These are phyloP conservation scores for Penaeus chinensis DNA, from an alignment of 1,140 invertebrate genomes.

Conservation along the genomic window DNA sequence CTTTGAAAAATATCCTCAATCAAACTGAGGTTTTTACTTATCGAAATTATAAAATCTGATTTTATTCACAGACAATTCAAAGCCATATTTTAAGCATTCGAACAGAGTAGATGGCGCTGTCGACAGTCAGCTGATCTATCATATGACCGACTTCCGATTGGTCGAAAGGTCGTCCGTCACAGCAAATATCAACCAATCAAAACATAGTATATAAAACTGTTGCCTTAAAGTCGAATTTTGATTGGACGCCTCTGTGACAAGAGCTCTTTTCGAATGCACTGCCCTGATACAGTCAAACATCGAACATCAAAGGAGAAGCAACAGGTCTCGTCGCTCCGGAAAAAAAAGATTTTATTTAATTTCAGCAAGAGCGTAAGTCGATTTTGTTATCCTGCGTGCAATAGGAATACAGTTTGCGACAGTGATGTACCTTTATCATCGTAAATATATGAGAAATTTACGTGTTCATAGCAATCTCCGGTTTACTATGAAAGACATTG, in stretches of 20 bases:
- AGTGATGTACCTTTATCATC: too few species aligned
- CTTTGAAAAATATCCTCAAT: neutral
- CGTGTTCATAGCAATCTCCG: too few species aligned
- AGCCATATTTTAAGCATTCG: slow-evolving; percentile 1
- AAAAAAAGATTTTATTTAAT: neutral
- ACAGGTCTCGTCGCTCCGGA: neutral
- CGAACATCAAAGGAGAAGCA: neutral
- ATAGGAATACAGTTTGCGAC: too few species aligned
- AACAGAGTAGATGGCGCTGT: slow-evolving; percentile 48
- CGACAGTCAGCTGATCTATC: slow-evolving; percentile 55
- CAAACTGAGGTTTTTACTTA: neutral
- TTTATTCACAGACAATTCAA: neutral
- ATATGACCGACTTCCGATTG: slow-evolving; percentile 48
- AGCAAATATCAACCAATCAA: slow-evolving; percentile 25
- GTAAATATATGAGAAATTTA: too few species aligned
- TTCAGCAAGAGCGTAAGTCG: neutral
- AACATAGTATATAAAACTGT: neutral
- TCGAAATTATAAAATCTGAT: neutral
- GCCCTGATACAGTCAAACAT: neutral
- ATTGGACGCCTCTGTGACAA: neutral
- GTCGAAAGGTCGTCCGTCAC: neutral
- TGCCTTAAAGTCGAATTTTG: neutral
- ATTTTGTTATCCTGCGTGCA: too few species aligned
- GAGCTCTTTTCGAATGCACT: neutral
- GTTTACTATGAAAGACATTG: too few species aligned